These are phyloP conservation scores for Calvadosia cruxmelitensis DNA, from an alignment of 30 jellyfish, hydroid and myxozoan genomes.

Conservation along the genomic window DNA sequence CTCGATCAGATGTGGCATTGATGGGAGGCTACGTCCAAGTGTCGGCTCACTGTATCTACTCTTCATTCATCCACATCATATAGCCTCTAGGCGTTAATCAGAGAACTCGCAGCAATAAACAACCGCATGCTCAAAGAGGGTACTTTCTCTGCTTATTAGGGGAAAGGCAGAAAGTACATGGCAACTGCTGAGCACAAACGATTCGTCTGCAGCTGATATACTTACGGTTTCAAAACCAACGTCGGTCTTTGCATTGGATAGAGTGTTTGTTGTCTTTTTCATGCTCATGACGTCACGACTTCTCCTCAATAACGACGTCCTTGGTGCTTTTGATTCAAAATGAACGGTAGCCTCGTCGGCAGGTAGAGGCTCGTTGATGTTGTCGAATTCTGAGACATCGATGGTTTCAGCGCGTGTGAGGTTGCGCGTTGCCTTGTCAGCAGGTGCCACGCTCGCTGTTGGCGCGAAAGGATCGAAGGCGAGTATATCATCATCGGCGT, in stretches of 20 bases:
- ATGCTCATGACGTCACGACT: neutral
- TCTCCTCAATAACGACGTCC: neutral
- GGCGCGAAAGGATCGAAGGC: conserved; percentile 87
- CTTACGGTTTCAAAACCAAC: neutral
- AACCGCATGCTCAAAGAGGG: too few species aligned
- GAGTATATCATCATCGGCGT: conserved; percentile 78
- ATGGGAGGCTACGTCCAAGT: too few species aligned
- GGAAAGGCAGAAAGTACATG: too few species aligned
- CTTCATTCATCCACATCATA: too few species aligned
- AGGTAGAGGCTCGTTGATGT: neutral
- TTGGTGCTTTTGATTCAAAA: neutral
- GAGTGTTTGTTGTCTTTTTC: neutral
- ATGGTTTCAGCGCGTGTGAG: neutral
- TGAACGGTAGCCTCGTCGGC: neutral
- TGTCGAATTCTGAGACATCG: neutral
- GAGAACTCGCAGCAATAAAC: too few species aligned
- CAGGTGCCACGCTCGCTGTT: neutral
- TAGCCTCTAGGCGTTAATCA: too few species aligned
- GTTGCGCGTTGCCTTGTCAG: conserved; percentile 3
- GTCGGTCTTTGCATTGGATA: neutral
- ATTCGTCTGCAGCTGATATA: too few species aligned
- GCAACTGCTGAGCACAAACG: too few species aligned
- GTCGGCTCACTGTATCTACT: too few species aligned
- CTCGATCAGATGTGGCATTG: too few species aligned
- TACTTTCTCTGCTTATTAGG: too few species aligned